Conservation (phyloP, 30 jellyfish, hydroid and myxozoan species). For the Aurelia sp. region DNA sequence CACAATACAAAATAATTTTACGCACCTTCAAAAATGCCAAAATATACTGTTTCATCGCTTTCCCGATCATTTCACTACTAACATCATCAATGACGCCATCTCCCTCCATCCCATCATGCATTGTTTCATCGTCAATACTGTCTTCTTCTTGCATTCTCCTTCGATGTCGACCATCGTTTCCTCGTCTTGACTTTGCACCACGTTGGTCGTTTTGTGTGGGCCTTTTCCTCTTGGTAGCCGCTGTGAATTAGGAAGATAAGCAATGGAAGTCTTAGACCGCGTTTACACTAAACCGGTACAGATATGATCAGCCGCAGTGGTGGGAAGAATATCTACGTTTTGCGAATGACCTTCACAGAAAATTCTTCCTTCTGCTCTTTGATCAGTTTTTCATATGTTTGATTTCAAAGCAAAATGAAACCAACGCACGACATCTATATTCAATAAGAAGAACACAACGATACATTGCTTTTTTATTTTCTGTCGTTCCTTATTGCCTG, state of each 20-base stretch:
- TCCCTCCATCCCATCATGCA: neutral
- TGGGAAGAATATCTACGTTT: no score
- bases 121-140: constrained; percentile 10
- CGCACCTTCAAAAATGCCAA: constrained; percentile 25
- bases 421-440: no score
- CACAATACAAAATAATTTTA: neutral
- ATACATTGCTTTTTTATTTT: no score
- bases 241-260: neutral
- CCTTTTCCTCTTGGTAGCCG: constrained; percentile 31
- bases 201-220: constrained; percentile 3
- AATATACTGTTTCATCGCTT: constrained; percentile 4
- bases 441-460: no score
- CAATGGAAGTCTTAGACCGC: neutral
- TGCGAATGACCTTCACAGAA: no score
- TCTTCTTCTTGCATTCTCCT: constrained; percentile 2
- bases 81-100: neutral
- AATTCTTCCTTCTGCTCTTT: no score
- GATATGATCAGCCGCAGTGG: no score
- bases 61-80: neutral
- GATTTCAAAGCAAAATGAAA: no score
- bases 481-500: no score
- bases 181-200: constrained; percentile 32
- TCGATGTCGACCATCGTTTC: neutral
- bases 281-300: no score
- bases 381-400: no score